Evolutionary conservation across 2,113 vertebrate genomes (phyloP).

Genomic region (Charina bottae): DNA sequence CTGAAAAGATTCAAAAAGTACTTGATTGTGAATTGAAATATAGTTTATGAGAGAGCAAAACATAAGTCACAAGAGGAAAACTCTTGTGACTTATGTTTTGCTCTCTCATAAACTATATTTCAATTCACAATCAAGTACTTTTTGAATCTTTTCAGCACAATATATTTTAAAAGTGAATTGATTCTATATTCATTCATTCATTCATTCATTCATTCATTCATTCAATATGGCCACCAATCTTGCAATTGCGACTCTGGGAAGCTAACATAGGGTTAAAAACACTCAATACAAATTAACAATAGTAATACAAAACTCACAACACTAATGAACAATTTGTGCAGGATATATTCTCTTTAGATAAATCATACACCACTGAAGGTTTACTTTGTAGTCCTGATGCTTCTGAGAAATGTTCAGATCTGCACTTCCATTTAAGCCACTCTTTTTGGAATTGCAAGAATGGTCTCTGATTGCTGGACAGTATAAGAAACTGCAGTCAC

Average conservation of each 20-base stretch:
- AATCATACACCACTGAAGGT: neutral
- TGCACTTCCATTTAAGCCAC: neutral
- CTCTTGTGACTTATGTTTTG: neutral
- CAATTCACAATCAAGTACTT: neutral
- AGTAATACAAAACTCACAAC: neutral
- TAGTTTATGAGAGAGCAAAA: too few relatives aligned
- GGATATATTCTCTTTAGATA: neutral
- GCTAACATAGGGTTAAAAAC: neutral
- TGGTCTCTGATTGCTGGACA: neutral
- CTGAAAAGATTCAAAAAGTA: too few relatives aligned
- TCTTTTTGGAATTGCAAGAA: neutral
- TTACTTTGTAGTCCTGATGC: neutral
- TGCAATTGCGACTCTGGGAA: neutral
- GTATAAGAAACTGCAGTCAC: neutral
- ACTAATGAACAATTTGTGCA: neutral
- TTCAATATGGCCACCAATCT: neutral
- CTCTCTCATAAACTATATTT: neutral
- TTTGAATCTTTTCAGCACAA: neutral
- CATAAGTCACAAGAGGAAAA: too few relatives aligned
- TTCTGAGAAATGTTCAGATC: neutral
- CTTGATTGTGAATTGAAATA: too few relatives aligned
- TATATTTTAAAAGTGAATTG: neutral
- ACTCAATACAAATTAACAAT: neutral
- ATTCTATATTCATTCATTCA: neutral
- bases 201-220: neutral